Evolutionary conservation across 2,113 vertebrate genomes (phyloP), one percentile per base, ranked within the genome.

Genomic region (Pelobates fuscus): DNA sequence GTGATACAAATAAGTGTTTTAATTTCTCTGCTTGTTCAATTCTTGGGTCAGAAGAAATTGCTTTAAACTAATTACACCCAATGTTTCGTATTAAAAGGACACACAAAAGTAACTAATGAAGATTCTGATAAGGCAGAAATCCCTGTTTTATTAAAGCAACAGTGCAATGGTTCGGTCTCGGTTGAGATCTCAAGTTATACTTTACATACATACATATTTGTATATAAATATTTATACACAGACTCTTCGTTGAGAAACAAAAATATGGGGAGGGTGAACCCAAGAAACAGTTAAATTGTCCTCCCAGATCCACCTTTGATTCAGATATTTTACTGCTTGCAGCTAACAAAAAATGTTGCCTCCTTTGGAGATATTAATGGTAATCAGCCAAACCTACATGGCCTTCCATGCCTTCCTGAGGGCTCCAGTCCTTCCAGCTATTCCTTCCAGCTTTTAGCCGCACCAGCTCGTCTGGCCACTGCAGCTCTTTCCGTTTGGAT

Each of bases 401-500:
- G 91, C 97, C 97, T 92, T 99, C 97, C 97, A 99, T 99, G 88
- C 96, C 97, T 91, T 98, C 96, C 79, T 93, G 86, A 81, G 97
- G 97, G 92, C 92, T 95, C 97, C 97, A 99, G 83, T 98, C 97
- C 86, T 95, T 98, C 97, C 97, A 99, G 91, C 93, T 94, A 87
- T 92, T 97, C 80, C 95, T 93, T 79, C 97, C 97, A 69, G 97
- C 94, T 88, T 95, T 94, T 84, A 97, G 87, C 84, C 96, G 92
- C 86, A 97, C 83, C 0, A 90, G 88, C 84, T 99, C 97, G 58
- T 99, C 96, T 72, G 97, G 97, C 97, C 97, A 99, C 88, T 96
- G 94, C 83, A 99, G 92, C 87, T 98, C 97, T 81, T 96, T 99
- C 79, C 96, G 90, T 90, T 98, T 98, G 17, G 96, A 97, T 74